A percentile compares a stretch with the other conserved stretches of the same genome.
Conservation (phyloP, 2,797 vertebrate genomes). For the Megaceryle alcyon region DNA sequence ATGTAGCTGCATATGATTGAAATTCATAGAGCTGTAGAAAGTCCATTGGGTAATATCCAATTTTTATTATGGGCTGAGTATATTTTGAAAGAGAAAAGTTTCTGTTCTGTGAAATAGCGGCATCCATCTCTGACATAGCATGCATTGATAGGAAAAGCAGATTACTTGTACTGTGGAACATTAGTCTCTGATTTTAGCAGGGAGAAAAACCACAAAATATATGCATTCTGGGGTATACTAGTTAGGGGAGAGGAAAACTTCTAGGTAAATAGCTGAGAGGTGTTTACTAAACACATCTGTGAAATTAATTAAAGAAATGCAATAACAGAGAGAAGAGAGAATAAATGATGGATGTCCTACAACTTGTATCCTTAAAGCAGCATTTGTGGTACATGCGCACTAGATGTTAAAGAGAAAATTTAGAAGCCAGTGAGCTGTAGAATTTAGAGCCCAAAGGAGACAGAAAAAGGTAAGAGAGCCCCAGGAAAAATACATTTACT, state of each 20-base stretch:
- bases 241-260: background rate
- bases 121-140: rapidly evolving
- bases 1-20: background rate
- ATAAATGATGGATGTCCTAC: background rate
- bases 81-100: background rate
- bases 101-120: background rate
- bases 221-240: background rate
- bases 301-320: background rate
- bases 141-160: background rate
- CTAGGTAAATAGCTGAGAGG: background rate
- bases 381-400: background rate
- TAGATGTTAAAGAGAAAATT: background rate
- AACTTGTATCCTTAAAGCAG: background rate
- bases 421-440: background rate
- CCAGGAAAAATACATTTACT: background rate
- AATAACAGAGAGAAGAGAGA: background rate
- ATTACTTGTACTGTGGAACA: background rate
- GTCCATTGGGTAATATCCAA: background rate
- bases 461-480: background rate
- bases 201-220: background rate
- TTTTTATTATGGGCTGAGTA: background rate
- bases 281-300: background rate
- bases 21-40: background rate
- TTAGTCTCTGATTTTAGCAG: background rate
- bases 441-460: background rate